These are phyloP conservation scores for Holcopasites calliopsidis DNA, from an alignment of 1,140 invertebrate genomes.

Conservation along the genomic window DNA sequence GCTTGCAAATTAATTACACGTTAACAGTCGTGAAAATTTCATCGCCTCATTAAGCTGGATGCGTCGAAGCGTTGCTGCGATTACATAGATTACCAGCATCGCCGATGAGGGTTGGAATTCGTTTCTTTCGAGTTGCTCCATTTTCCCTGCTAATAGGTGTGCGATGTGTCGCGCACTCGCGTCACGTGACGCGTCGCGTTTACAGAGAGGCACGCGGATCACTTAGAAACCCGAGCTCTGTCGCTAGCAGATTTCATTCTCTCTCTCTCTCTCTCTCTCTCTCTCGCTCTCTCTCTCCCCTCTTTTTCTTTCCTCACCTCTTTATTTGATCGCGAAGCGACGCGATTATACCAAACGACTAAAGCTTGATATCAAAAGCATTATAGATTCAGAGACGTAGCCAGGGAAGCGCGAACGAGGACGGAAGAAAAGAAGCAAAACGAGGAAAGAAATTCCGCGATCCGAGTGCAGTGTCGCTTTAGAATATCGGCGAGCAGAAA, in stretches of 20 bases:
- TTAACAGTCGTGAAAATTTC: constrained; percentile 14
- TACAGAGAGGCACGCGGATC: constrained; percentile 32
- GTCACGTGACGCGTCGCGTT: constrained; percentile 1
- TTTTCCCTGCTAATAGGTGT: constrained; percentile 39
- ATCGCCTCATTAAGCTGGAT: background rate
- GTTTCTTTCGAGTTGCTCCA: constrained; percentile 29
- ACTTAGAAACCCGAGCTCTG: constrained; percentile 24
- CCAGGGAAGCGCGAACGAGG: constrained; percentile 1
- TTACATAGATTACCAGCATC: constrained; percentile 33
- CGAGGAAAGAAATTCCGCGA: constrained; percentile 6
- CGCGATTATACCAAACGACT: constrained; percentile 38
- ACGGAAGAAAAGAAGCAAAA: background rate
- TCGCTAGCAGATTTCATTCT: constrained; percentile 10
- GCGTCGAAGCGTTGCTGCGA: constrained; percentile 15
- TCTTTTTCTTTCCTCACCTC: background rate
- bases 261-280: too few species aligned
- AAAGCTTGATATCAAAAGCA: constrained; percentile 43
- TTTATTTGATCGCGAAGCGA: constrained; percentile 21
- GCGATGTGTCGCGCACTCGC: constrained; percentile 11
- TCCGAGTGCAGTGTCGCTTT: background rate
- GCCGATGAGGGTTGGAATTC: constrained; percentile 23
- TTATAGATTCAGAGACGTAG: constrained; percentile 35
- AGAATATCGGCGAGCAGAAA: constrained; percentile 4
- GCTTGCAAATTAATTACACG: constrained; percentile 12
- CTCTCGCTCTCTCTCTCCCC: too few species aligned